Conservation (phyloP, 2,888 invertebrate genomes). For the Apamea crenata region DNA sequence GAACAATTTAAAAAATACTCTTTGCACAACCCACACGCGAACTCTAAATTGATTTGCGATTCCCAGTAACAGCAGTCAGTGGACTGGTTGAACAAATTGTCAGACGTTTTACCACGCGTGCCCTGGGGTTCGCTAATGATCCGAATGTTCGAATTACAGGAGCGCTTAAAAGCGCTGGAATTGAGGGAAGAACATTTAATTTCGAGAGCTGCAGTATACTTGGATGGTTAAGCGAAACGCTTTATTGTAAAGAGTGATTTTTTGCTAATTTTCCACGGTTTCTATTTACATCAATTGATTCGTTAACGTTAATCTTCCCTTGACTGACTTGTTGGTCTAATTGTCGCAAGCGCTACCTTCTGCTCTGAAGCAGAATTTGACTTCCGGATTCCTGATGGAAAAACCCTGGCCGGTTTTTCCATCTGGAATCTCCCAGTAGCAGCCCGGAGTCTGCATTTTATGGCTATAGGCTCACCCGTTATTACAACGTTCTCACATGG, state of each 20-base stretch:
- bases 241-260: not conserved
- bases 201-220: not conserved
- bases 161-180: constrained; percentile 22
- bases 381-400: no score
- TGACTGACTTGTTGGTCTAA: no score
- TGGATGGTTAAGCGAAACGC: not conserved
- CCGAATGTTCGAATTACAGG: constrained; percentile 3
- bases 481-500: no score
- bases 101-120: constrained; percentile 5
- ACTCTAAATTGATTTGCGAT: constrained; percentile 34
- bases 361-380: no score
- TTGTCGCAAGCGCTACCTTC: no score
- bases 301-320: no score
- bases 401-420: no score
- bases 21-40: constrained; percentile 15
- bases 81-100: constrained; percentile 22
- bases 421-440: no score
- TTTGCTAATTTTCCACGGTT: not conserved
- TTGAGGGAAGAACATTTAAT: not conserved
- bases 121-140: constrained; percentile 30
- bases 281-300: not conserved
- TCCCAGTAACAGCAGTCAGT: constrained; percentile 18
- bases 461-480: no score
- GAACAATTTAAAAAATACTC: not conserved
- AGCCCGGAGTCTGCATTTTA: no score